These are phyloP conservation scores for Acanthochromis polyacanthus DNA, from an alignment of 2,113 vertebrate genomes.

Conservation along the genomic window DNA sequence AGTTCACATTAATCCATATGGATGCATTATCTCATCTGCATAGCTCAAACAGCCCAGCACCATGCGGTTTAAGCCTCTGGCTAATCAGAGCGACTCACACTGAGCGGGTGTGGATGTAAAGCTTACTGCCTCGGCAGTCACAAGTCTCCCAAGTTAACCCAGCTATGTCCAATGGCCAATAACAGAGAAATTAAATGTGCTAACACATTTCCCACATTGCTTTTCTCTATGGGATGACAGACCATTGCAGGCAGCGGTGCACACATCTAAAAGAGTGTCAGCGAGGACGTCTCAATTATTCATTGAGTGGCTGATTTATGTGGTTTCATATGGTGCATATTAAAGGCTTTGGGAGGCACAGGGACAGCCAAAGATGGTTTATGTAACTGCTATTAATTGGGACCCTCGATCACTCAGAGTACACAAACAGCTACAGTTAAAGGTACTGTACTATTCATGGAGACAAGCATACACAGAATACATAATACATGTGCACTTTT, in stretches of 20 bases:
- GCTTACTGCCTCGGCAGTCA: constrained; percentile 20
- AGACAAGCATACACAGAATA: background rate
- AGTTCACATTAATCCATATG: constrained; percentile 53
- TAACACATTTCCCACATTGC: constrained; percentile 42
- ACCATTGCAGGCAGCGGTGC: constrained; percentile 26
- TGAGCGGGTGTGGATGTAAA: constrained; percentile 39
- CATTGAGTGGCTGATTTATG: constrained; percentile 65
- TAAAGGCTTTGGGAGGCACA: constrained; percentile 50
- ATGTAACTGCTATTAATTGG: constrained; percentile 60
- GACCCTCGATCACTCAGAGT: background rate
- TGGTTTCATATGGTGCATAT: constrained; percentile 64
- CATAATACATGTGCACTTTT: constrained; percentile 16
- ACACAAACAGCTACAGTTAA: constrained; percentile 28
- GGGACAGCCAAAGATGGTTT: constrained; percentile 52
- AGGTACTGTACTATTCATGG: constrained; percentile 22
- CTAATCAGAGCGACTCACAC: constrained; percentile 46
- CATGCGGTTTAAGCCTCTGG: constrained; percentile 35
- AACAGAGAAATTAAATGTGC: constrained; percentile 54
- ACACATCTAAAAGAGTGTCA: constrained; percentile 55
- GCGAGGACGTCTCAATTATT: constrained; percentile 70
- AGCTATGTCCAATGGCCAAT: constrained; percentile 14
- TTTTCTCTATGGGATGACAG: constrained; percentile 22
- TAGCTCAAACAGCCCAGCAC: constrained; percentile 31
- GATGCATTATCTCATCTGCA: constrained; percentile 58
- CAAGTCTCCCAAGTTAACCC: constrained; percentile 37